Percentiles rank a stretch among this genome's conserved stretches.
Evolutionary conservation across 1,140 invertebrate species (phyloP).

Genomic region (Drosophila lini): DNA sequence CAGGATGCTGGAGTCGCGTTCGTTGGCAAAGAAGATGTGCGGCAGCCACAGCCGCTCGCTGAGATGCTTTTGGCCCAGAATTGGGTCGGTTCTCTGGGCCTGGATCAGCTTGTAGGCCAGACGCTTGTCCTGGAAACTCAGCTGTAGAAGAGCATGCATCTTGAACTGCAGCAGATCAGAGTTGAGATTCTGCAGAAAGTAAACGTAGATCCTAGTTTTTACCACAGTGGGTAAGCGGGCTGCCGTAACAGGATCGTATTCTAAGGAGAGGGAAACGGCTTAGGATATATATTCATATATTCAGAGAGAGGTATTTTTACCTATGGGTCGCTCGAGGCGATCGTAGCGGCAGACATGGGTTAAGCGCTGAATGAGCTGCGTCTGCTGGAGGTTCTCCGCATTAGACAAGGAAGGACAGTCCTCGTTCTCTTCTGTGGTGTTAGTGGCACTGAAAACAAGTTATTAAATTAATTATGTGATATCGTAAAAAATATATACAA

Average conservation of each 20-base stretch:
- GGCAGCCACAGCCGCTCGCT: slow-evolving; percentile 91
- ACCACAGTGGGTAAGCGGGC: slow-evolving; percentile 86
- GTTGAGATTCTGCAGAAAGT: slow-evolving; percentile 91
- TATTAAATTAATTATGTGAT: background rate
- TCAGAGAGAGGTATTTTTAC: slow-evolving; percentile 13
- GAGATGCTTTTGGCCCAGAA: slow-evolving; percentile 89
- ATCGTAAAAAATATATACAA: background rate
- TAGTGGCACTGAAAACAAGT: slow-evolving; percentile 37
- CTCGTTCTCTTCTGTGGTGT: slow-evolving; percentile 49
- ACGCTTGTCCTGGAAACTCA: slow-evolving; percentile 89
- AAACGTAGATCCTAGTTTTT: slow-evolving; percentile 89
- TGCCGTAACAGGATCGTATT: slow-evolving; percentile 65
- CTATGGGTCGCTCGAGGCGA: slow-evolving; percentile 72
- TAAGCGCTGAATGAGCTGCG: slow-evolving; percentile 74
- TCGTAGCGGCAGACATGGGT: slow-evolving; percentile 82
- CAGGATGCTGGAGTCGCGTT: slow-evolving; percentile 88
- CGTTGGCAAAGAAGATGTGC: slow-evolving; percentile 91
- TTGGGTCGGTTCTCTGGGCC: slow-evolving; percentile 85
- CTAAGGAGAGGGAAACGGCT: slow-evolving; percentile 2
- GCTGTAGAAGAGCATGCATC: slow-evolving; percentile 91
- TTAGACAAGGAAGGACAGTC: slow-evolving; percentile 69
- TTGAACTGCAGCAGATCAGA: slow-evolving; percentile 93
- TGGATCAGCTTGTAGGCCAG: slow-evolving; percentile 88
- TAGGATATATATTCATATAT: background rate
- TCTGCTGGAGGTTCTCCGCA: slow-evolving; percentile 66